phyloP scores from a whole-genome alignment of 2,888 invertebrate species.

The Serrognathus titanus region DNA sequence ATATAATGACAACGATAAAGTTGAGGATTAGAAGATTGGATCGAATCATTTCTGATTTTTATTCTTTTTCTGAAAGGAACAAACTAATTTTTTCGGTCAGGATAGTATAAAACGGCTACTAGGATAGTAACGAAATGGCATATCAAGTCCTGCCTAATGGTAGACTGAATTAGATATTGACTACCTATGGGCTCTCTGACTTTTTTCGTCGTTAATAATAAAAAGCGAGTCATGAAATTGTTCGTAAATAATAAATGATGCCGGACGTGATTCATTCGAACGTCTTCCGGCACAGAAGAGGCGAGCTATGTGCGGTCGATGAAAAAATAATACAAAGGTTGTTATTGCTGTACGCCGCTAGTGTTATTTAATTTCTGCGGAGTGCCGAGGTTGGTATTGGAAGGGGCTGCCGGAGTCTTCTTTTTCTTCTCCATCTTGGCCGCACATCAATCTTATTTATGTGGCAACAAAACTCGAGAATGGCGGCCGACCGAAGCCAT shows the following conservation, averaged over 20 bases:
- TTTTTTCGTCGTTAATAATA: no score
- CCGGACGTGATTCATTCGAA: background rate
- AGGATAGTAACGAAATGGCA: no score
- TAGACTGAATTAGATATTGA: no score
- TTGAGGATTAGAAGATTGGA: no score
- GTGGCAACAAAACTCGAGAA: conserved; percentile 49
- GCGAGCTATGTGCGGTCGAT: background rate
- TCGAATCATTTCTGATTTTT: no score
- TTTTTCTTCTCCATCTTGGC: conserved; percentile 35
- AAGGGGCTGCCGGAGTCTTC: conserved; percentile 16
- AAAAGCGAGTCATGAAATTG: no score
- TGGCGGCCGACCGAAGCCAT: conserved; percentile 39
- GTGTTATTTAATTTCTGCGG: conserved; percentile 4
- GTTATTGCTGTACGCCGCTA: conserved; percentile 1
- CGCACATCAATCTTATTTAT: conserved; percentile 50
- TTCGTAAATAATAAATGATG: background rate
- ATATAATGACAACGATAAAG: no score
- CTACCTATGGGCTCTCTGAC: no score
- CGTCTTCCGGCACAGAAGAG: background rate
- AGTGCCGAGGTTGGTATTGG: conserved; percentile 2
- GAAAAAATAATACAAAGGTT: conserved; percentile 3
- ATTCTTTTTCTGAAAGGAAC: no score
- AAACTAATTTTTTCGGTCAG: no score
- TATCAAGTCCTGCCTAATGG: no score
- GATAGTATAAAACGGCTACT: no score